A percentile compares a stretch with the other conserved stretches of the same genome.
phyloP scores from a whole-genome alignment of 2,888 invertebrate species.

The Eupithecia centaureata region DNA sequence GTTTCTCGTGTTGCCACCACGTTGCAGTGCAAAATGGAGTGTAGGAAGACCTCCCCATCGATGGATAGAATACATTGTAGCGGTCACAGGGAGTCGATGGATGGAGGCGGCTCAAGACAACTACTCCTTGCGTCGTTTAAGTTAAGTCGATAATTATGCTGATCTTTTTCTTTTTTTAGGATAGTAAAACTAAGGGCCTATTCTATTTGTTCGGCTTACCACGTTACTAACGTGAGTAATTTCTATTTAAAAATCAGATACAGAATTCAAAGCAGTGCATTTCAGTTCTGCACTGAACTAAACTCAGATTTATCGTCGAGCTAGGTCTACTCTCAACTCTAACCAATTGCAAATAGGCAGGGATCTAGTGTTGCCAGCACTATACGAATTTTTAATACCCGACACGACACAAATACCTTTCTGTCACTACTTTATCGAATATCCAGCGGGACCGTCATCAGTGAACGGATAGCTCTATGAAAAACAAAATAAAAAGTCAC shows the following conservation, averaged over 20 bases:
- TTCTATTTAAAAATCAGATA: neutral
- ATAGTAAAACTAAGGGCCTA: too few species aligned
- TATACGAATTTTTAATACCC: neutral
- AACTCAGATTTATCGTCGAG: slow-evolving; percentile 3
- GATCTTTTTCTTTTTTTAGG: too few species aligned
- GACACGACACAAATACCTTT: neutral
- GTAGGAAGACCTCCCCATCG: too few species aligned
- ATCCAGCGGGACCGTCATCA: neutral
- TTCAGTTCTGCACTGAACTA: slow-evolving; percentile 3
- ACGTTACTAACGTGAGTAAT: too few species aligned
- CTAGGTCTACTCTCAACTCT: slow-evolving; percentile 9
- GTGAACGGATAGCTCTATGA: neutral
- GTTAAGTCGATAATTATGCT: too few species aligned
- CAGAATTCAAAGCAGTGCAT: neutral
- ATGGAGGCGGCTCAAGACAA: too few species aligned
- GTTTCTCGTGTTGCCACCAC: too few species aligned
- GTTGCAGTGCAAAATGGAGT: too few species aligned
- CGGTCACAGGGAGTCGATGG: too few species aligned
- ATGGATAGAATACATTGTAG: too few species aligned
- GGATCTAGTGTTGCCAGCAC: slow-evolving; percentile 9
- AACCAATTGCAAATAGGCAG: slow-evolving; percentile 11
- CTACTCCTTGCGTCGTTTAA: too few species aligned
- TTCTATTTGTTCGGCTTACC: too few species aligned
- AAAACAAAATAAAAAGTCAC: neutral
- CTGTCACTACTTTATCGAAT: neutral